Conservation (phyloP, 2,797 vertebrate species). For the Setipinna tenuifilis region DNA sequence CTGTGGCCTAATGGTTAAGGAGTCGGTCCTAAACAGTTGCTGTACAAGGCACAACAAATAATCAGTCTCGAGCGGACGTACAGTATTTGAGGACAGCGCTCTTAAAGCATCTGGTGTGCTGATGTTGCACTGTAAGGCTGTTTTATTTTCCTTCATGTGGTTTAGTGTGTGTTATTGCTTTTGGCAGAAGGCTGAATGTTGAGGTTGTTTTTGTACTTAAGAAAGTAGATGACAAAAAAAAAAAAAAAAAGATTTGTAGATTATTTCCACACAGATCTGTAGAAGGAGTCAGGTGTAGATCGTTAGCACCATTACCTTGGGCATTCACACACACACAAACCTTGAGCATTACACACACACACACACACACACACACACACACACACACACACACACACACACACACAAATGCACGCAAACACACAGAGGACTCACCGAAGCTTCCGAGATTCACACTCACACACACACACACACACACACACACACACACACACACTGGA, state of each 20-base stretch:
- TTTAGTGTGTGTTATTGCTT: too few species aligned
- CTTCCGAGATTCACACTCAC: not conserved
- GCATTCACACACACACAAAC: not conserved
- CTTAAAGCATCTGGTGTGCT: too few species aligned
- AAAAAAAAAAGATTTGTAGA: not conserved
- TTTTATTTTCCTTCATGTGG: too few species aligned
- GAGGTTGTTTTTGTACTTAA: not conserved
- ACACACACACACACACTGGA: not conserved
- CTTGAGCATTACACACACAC: not conserved
- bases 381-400: not conserved
- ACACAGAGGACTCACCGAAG: too few species aligned
- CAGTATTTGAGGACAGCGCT: too few species aligned
- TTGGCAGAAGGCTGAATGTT: not conserved
- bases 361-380: not conserved
- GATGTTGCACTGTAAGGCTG: too few species aligned
- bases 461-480: not conserved
- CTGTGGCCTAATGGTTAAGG: too few species aligned
- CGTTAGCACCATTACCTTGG: not conserved
- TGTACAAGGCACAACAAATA: too few species aligned
- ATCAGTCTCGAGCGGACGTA: too few species aligned
- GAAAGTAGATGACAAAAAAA: not conserved
- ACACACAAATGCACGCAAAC: too few species aligned
- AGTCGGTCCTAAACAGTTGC: too few species aligned
- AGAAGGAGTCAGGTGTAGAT: not conserved
- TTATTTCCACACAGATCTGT: not conserved